Percentiles rank a stretch among this genome's conserved stretches.
Evolutionary conservation across 2,113 vertebrate species (phyloP).

Genomic region (Bubo bubo): DNA sequence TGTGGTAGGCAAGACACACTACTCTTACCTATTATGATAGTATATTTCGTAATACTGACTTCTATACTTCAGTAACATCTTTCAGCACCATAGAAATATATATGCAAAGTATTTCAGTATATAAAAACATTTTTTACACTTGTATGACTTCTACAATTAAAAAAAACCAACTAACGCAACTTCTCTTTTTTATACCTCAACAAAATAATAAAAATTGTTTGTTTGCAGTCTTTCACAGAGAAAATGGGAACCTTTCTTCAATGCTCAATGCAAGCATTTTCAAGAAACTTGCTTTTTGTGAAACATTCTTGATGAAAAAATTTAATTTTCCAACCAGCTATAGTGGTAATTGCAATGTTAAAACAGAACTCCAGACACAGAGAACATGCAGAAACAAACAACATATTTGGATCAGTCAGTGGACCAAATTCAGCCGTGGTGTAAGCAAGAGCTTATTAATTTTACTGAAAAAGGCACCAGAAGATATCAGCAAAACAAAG

Average conservation of each 20-base stretch:
- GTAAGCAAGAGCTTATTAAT: background rate
- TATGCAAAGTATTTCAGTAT: background rate
- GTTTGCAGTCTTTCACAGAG: background rate
- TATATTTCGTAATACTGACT: background rate
- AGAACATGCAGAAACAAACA: background rate
- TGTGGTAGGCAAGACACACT: background rate
- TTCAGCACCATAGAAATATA: background rate
- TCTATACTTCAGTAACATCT: background rate
- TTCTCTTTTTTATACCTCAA: background rate
- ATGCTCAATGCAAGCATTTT: background rate
- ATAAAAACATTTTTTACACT: background rate
- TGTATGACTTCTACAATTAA: background rate
- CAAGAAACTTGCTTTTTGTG: background rate
- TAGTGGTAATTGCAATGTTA: background rate
- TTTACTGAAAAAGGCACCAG: background rate
- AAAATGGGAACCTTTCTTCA: background rate
- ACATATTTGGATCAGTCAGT: background rate
- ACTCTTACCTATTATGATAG: background rate
- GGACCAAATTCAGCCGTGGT: background rate
- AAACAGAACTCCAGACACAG: background rate
- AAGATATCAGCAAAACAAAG: background rate
- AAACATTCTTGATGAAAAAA: background rate
- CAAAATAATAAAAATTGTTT: background rate
- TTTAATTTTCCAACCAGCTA: background rate
- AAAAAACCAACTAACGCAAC: background rate